Conservation (phyloP, 2,888 invertebrate genomes). For the Sylvicola cinctus region DNA sequence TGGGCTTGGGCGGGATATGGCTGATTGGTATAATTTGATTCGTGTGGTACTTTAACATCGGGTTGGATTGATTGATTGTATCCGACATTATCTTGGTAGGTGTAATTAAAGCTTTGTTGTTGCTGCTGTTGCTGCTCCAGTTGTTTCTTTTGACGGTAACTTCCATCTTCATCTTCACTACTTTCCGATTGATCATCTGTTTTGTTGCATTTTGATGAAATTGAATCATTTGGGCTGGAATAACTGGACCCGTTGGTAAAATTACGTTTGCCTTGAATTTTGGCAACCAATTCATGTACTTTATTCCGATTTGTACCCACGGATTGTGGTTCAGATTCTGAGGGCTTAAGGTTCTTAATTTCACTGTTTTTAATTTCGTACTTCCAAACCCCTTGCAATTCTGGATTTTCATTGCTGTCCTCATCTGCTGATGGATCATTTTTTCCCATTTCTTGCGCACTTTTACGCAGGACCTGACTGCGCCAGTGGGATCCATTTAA, state of each 20-base stretch:
- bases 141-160: background rate
- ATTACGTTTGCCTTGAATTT: no score
- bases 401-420: constrained; percentile 15
- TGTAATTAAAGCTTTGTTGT: no score
- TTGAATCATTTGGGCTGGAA: no score
- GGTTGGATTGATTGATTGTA: background rate
- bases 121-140: background rate
- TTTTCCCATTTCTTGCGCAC: background rate
- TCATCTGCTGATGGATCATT: constrained; percentile 14
- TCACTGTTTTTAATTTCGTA: constrained; percentile 13
- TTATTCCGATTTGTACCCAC: no score
- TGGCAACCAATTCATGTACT: no score
- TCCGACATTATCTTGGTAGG: background rate
- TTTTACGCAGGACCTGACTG: constrained; percentile 8
- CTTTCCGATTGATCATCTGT: background rate
- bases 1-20: constrained; percentile 1
- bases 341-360: constrained; percentile 14
- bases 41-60: background rate
- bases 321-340: constrained; percentile 9
- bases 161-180: background rate
- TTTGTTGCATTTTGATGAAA: no score
- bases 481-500: constrained; percentile 10
- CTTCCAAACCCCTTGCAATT: constrained; percentile 9
- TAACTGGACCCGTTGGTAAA: no score
- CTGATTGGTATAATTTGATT: background rate